phyloP scores from a whole-genome alignment of 2,797 vertebrate species.

The Etheostoma nigrum region DNA sequence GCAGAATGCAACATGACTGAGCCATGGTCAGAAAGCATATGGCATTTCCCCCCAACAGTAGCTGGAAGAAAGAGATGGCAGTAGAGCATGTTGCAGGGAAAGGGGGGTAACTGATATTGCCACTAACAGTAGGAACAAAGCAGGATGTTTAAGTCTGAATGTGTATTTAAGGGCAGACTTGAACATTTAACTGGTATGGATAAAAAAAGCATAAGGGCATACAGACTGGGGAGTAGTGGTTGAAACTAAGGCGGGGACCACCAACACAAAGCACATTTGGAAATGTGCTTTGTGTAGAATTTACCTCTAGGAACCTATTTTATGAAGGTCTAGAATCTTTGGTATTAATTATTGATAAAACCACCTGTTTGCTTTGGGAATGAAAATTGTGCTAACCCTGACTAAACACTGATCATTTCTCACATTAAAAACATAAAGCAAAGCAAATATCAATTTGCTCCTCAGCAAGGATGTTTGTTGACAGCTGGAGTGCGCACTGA shows the following conservation, averaged over 20 bases:
- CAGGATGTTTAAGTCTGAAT: conserved; percentile 76
- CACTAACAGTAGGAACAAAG: conserved; percentile 67
- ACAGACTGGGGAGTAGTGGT: conserved; percentile 62
- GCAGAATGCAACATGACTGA: conserved; percentile 84
- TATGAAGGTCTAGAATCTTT: conserved; percentile 44
- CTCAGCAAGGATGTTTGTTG: conserved; percentile 9
- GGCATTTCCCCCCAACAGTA: conserved; percentile 76
- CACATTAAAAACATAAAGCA: conserved; percentile 32
- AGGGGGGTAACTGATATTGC: conserved; percentile 49
- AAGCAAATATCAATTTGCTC: conserved; percentile 48
- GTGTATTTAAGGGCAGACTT: conserved; percentile 70
- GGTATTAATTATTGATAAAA: conserved; percentile 41
- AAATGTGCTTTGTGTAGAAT: conserved; percentile 1
- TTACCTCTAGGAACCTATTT: conserved; percentile 34
- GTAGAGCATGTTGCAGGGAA: conserved; percentile 80
- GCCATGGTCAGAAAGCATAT: conserved; percentile 79
- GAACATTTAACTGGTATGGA: conserved; percentile 72
- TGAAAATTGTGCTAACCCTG: conserved; percentile 32
- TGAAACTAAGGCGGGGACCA: conserved; percentile 52
- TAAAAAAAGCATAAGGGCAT: conserved; percentile 63
- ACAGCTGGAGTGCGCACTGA: conserved; percentile 5
- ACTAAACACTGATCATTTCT: conserved; percentile 30
- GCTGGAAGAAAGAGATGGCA: conserved; percentile 82
- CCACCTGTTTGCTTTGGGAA: conserved; percentile 56
- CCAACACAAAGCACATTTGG: conserved; percentile 59